phyloP scores from a whole-genome alignment of 1,140 invertebrate species.

The Sesamia nonagrioides region DNA sequence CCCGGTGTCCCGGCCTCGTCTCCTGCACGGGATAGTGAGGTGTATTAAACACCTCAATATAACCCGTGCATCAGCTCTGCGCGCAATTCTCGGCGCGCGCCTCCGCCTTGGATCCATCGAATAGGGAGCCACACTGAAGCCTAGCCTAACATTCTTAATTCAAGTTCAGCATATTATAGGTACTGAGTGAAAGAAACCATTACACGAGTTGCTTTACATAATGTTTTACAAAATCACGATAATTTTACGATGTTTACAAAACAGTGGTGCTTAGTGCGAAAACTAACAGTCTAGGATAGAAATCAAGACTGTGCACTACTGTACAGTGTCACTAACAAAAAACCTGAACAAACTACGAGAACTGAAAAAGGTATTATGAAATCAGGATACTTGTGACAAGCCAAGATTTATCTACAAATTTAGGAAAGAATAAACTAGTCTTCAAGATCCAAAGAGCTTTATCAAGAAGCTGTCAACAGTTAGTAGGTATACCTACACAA shows the following conservation, averaged over 20 bases:
- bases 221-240: constrained; percentile 3
- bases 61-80: no score
- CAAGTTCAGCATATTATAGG: no score
- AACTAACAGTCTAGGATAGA: background rate
- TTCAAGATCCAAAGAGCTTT: background rate
- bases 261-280: background rate
- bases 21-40: no score
- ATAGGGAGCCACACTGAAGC: no score
- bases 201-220: background rate
- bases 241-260: constrained; percentile 7
- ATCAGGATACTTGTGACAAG: background rate
- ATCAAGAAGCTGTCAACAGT: background rate
- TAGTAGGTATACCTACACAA: background rate
- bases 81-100: no score
- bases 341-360: background rate
- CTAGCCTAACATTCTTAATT: no score
- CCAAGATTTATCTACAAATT: no score
- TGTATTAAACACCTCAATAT: no score
- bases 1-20: no score
- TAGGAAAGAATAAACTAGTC: no score
- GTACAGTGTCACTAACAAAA: background rate
- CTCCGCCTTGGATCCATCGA: no score
- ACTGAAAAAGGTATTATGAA: background rate
- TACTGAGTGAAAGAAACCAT: background rate
- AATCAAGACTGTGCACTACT: no score